Evolutionary conservation across 2,113 vertebrate species (phyloP).

Genomic region (Ploceus nigricollis): DNA sequence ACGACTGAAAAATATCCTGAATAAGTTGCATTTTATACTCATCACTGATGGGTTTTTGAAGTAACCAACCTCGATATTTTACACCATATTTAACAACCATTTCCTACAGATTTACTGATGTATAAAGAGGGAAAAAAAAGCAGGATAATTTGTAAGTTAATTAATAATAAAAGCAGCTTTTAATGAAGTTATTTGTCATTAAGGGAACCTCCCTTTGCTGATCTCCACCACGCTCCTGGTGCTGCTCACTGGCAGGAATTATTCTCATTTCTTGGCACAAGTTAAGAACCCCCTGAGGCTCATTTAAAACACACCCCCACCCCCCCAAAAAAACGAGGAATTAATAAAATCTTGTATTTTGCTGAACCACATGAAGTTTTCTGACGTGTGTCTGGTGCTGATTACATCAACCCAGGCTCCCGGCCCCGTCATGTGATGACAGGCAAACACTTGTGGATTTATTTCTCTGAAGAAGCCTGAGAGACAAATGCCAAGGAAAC

Average conservation of each 20-base stretch:
- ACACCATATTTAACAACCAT: neutral
- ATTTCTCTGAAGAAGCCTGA: conserved; percentile 7
- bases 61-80: neutral
- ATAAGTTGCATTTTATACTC: neutral
- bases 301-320: neutral
- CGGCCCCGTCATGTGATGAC: conserved; percentile 3
- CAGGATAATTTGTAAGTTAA: neutral
- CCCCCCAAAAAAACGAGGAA: neutral
- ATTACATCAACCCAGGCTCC: conserved; percentile 25
- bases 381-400: conserved; percentile 44
- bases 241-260: neutral
- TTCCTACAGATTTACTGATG: neutral
- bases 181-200: neutral
- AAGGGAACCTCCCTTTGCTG: neutral
- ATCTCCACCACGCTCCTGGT: neutral
- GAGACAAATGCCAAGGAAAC: conserved; percentile 31
- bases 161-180: neutral
- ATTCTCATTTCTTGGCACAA: conserved; percentile 34
- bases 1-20: neutral
- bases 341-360: conserved; percentile 43
- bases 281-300: conserved; percentile 23
- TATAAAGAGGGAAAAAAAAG: rapidly evolving
- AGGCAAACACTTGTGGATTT: conserved; percentile 46
- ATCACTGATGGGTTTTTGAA: rapidly evolving
- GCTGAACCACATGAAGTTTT: conserved; percentile 20